These are phyloP conservation scores for Caenorhabditis virilis DNA, from an alignment of 2,888 invertebrate genomes.

Conservation along the genomic window DNA sequence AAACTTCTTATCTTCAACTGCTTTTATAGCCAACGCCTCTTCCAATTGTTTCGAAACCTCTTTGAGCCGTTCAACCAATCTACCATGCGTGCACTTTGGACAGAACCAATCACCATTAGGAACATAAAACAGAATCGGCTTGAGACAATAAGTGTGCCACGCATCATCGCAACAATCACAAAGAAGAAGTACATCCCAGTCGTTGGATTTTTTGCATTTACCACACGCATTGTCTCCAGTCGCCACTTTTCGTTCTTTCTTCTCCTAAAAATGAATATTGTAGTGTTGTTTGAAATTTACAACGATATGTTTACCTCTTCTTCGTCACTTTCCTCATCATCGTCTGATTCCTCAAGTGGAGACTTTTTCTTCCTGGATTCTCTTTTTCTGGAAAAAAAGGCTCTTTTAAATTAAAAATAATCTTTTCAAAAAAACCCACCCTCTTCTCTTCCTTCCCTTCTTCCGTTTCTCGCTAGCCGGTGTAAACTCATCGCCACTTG, in stretches of 20 bases:
- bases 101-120: constrained; percentile 98
- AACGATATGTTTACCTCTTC: constrained; percentile 17
- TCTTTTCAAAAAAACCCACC: no score
- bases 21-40: constrained; percentile 70
- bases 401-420: no score
- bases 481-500: constrained; percentile 73
- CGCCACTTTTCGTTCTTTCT: constrained; percentile 65
- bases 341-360: constrained; percentile 31
- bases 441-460: constrained; percentile 10
- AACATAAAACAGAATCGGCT: constrained; percentile 86
- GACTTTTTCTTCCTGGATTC: constrained; percentile 9
- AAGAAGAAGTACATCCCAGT: constrained; percentile 92
- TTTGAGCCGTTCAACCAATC: constrained; percentile 77
- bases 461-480: constrained; percentile 36
- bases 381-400: no score
- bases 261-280: constrained; percentile 52
- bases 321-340: constrained; percentile 36
- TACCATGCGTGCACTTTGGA: constrained; percentile 91
- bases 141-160: constrained; percentile 94
- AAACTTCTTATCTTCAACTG: constrained; percentile 78
- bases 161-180: constrained; percentile 92
- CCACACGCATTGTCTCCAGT: constrained; percentile 81
- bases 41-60: constrained; percentile 73
- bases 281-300: neutral
- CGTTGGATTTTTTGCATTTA: constrained; percentile 86